Base-by-base conservation (phyloP, 2,888 invertebrate genomes). In the Cantharis flavilabris region DNA sequence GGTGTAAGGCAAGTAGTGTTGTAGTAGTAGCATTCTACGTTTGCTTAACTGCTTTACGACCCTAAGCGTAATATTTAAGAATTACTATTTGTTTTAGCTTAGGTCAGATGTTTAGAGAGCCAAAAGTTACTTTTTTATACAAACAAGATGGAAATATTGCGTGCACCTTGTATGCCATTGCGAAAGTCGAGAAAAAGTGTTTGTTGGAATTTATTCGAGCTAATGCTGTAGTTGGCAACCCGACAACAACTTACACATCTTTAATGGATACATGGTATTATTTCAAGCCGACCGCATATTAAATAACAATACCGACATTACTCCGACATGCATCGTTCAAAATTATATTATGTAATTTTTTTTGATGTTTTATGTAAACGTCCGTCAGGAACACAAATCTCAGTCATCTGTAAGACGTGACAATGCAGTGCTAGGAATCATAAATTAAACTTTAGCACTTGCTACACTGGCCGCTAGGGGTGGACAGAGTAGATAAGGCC, bases 391-490 rank as follows among this genome's bases (percentile, higher is more conserved):
- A 76, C 75, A 75, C 73, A 72, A 77, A 80, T 84, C 84, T 83
- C 85, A 85, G 87, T 87, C 87, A 88, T 88, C 88, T 86, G 87
- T 88, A 88, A 88, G 88, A 88, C 86, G 88, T 88, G 88, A 88
- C 88, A 88, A 88, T 88, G 88, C 87, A 86, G 85, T 84, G 86
- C 84, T 85, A 84, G 85, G 83, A 84, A 84, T 84, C 86, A 88
- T 88, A 88, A 88, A 88, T 88, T 88, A 88, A 88, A 88, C 88
- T 88, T 88, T 88, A 88, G 86, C 87, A 86, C 86, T 87, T 86
- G 86, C 86, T 86, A 86, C 86, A 86, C 84, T 86, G 85, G 86
- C 87, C 87, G 86, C 84, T 84, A 86, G 87, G 86, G 88, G 88
- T 88, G 88, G 88, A 88, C 88, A 87, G 86, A 83, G 85, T 83